These are phyloP conservation scores for Trichonephila clavata DNA, from an alignment of 1,140 invertebrate genomes.

Conservation along the genomic window DNA sequence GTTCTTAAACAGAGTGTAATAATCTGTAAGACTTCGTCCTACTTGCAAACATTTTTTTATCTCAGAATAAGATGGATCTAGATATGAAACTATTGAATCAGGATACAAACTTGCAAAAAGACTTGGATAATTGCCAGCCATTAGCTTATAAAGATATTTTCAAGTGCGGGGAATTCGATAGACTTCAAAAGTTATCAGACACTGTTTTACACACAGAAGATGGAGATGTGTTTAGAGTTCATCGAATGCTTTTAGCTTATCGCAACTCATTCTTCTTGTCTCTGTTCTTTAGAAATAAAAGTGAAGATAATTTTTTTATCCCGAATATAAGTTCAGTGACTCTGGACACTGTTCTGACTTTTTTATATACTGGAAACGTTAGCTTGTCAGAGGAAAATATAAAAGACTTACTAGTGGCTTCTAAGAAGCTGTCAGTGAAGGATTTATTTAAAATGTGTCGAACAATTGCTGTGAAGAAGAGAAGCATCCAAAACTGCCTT, in stretches of 20 bases:
- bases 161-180: neutral
- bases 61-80: too few species aligned
- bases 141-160: neutral
- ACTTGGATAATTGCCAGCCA: neutral
- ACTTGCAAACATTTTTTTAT: too few species aligned
- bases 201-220: neutral
- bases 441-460: neutral
- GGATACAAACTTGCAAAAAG: neutral
- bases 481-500: neutral
- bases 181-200: neutral
- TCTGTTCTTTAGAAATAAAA: neutral
- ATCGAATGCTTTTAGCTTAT: conserved; percentile 7
- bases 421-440: neutral
- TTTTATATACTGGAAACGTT: neutral
- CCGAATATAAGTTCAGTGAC: neutral
- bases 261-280: neutral
- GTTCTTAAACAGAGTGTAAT: too few species aligned
- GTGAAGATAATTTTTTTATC: neutral
- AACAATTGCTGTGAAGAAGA: neutral
- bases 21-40: too few species aligned
- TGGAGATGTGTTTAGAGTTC: neutral
- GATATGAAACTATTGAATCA: neutral
- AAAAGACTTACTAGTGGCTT: neutral
- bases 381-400: neutral
- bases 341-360: neutral